phyloP scores from a whole-genome alignment of 2,113 vertebrate genomes.

The Cercocebus atys region DNA sequence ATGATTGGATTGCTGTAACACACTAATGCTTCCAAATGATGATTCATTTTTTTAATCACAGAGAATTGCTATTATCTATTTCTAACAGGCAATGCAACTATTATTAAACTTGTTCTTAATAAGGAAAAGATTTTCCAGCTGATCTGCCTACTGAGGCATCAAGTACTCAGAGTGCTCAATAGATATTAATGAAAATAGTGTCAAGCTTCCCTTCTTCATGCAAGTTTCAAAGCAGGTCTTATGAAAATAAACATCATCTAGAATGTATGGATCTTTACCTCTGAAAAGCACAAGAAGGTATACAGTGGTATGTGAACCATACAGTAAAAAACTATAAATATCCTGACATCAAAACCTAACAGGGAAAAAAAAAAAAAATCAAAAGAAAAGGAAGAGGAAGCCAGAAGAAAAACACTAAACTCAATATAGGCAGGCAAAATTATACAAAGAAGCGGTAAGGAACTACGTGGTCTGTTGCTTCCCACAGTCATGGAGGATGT shows the following conservation, averaged over 20 bases:
- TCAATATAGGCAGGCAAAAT: conserved; percentile 23
- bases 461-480: not conserved
- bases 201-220: not conserved
- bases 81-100: not conserved
- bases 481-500: conserved; percentile 33
- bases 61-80: not conserved
- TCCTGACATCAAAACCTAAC: conserved; percentile 61
- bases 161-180: not conserved
- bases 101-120: not conserved
- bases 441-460: conserved; percentile 6
- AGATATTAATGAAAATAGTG: not conserved
- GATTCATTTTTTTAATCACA: not conserved
- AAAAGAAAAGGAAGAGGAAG: conserved; percentile 76
- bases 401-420: conserved; percentile 59
- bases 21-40: not conserved
- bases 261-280: conserved; percentile 5
- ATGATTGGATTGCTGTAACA: not conserved
- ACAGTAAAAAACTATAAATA: conserved; percentile 64
- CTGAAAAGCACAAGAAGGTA: not conserved
- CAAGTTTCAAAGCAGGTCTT: conserved; percentile 54
- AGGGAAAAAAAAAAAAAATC: conserved; percentile 49
- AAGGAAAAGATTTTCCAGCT: not conserved
- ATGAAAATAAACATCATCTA: conserved; percentile 37
- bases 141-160: not conserved
- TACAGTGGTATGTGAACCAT: not conserved